Conservation (phyloP, 2,888 invertebrate genomes). For the Drosophila monieri region DNA sequence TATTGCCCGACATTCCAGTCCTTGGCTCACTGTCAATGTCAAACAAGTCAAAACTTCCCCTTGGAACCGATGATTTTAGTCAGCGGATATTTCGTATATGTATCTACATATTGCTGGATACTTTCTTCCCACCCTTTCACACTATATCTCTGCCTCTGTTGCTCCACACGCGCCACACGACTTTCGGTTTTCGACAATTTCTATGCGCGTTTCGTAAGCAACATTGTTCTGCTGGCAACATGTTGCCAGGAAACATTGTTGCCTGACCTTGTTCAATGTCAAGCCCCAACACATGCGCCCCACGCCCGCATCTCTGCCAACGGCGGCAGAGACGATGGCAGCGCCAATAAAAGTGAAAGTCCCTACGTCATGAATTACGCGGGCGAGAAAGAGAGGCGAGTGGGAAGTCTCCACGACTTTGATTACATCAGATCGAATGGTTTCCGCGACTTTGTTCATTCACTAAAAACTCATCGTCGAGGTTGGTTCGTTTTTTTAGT, state of each 20-base stretch:
- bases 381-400: constrained; percentile 18
- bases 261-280: constrained; percentile 77
- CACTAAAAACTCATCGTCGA: constrained; percentile 52
- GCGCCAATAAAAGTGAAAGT: constrained; percentile 67
- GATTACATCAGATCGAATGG: constrained; percentile 64
- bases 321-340: constrained; percentile 4
- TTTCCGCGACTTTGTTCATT: constrained; percentile 55
- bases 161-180: constrained; percentile 33
- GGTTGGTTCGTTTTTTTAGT: constrained; percentile 52
- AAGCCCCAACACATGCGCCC: constrained; percentile 60
- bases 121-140: background rate
- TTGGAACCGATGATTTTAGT: constrained; percentile 34
- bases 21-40: constrained; percentile 66
- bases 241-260: constrained; percentile 44
- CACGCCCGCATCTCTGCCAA: constrained; percentile 13
- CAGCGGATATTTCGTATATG: constrained; percentile 44
- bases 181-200: constrained; percentile 33
- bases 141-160: constrained; percentile 7
- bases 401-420: constrained; percentile 29
- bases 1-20: constrained; percentile 29
- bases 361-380: constrained; percentile 58
- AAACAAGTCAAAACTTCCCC: constrained; percentile 63
- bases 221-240: constrained; percentile 57
- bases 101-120: constrained; percentile 43
- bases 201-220: constrained; percentile 60